A percentile compares a stretch with the other conserved stretches of the same genome.
phyloP scores from a whole-genome alignment of 2,888 invertebrate genomes.

The Azorinus chamasolen region DNA sequence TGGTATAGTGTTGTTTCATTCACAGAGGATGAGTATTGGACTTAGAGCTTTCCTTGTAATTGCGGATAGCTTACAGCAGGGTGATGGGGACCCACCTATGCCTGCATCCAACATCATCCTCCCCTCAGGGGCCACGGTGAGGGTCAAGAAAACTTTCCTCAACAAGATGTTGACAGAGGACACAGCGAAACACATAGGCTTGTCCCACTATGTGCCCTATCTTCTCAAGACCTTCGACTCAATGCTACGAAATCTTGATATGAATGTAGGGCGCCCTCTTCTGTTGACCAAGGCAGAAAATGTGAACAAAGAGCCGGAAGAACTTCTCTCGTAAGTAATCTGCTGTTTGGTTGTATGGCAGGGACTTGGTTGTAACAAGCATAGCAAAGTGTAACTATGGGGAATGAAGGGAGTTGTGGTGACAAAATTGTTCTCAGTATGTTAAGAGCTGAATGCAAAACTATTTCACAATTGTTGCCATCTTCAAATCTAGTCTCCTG shows the following conservation, averaged over 20 bases:
- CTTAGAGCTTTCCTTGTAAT: slow-evolving; percentile 98
- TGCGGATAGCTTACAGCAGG: slow-evolving; percentile 99
- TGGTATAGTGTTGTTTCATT: slow-evolving; percentile 6
- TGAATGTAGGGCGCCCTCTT: slow-evolving; percentile 98
- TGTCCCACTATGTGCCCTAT: slow-evolving; percentile 98
- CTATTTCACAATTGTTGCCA: too few relatives aligned
- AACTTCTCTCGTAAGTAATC: slow-evolving; percentile 85
- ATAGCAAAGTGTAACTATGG: too few relatives aligned
- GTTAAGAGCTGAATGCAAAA: too few relatives aligned
- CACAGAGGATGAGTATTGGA: slow-evolving; percentile 97
- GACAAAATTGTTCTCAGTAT: too few relatives aligned
- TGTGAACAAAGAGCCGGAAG: slow-evolving; percentile 92
- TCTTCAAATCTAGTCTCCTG: too few relatives aligned
- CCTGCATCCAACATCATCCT: slow-evolving; percentile 97
- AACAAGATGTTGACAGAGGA: slow-evolving; percentile 95
- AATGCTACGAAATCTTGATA: slow-evolving; percentile 96
- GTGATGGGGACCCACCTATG: slow-evolving; percentile 99
- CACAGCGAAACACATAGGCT: slow-evolving; percentile 98
- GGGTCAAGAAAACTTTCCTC: slow-evolving; percentile 98
- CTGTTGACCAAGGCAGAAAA: slow-evolving; percentile 99
- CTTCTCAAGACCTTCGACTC: slow-evolving; percentile 98
- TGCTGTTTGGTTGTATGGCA: not conserved
- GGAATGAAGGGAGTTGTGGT: too few relatives aligned
- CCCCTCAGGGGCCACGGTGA: slow-evolving; percentile 97
- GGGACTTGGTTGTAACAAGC: not conserved